phyloP scores from a whole-genome alignment of 2,888 invertebrate genomes.

The Sphaeridia pumilis region DNA sequence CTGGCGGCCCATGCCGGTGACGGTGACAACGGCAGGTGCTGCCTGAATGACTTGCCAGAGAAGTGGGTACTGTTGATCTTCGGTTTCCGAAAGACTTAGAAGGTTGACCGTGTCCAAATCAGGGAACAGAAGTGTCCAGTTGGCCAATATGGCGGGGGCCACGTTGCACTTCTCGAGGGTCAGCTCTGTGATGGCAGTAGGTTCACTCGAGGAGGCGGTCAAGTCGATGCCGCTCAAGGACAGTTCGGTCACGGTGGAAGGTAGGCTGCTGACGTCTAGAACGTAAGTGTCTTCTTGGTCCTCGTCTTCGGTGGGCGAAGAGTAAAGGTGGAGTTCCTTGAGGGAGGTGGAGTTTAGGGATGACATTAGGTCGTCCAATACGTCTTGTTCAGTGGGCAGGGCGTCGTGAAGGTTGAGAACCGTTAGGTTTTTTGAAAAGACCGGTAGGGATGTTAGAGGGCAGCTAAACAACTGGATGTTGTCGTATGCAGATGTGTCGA shows the following conservation, averaged over 20 bases:
- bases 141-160: not conserved
- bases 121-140: not conserved
- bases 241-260: not conserved
- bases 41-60: not conserved
- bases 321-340: not conserved
- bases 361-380: not conserved
- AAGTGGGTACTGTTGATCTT: not conserved
- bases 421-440: not conserved
- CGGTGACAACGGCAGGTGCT: not conserved
- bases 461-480: not conserved
- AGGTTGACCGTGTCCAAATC: not conserved
- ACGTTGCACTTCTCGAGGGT: not conserved
- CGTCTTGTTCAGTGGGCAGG: not conserved
- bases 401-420: not conserved
- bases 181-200: not conserved
- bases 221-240: not conserved
- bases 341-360: not conserved
- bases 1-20: not conserved
- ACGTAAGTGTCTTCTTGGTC: too few species aligned
- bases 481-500: not conserved
- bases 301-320: not conserved
- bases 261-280: not conserved
- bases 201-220: not conserved
- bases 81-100: not conserved
- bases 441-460: not conserved